Base-by-base conservation (phyloP, 2,113 vertebrate species). In the Tor tambroides region DNA sequence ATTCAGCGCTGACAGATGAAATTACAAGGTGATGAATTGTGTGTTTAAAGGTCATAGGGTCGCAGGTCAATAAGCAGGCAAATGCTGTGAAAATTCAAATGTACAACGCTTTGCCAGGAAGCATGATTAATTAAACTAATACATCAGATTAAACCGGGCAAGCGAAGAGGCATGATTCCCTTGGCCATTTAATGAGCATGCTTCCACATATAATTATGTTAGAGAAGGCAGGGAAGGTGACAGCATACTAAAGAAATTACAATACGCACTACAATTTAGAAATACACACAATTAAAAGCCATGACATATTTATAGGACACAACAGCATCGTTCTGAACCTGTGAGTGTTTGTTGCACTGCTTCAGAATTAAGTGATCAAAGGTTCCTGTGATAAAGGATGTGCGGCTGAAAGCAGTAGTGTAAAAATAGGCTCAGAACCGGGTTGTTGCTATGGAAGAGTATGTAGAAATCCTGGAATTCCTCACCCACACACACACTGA, bases 391-490 rank as follows among this genome's bases (percentile, higher is more conserved):
- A 83, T 72, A 83, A 83, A 83, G 43, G 65, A 81, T 76, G 84
- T 51, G 78, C n/a, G 17, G 15, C 76, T 79, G 38, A 71, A 83
- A 71, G 49, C 30, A 35, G 43, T 35, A 67, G 72, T 74, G 46
- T 83, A 69, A 80, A 88, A 88, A 88, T 86, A 88, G 84, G 79
- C 46, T 79, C 61, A 72, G 72, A 86, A 88, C 56, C 74, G 65
- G 84, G 84, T 86, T 88, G 87, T 88, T 88, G 87, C 87, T 83
- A 88, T 86, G 87, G 87, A 86, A 81, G 80, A 88, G 84, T 26
- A 75, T 83, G 71, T 54, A 77, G 61, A 65, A 78, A 72, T 86
- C 46, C 30, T 69, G 80, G 85, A 81, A 83, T 86, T 79, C 72
- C 80, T 85, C 63, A 84, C 63, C 14, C 75, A 65, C 71, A 21